These are phyloP conservation scores for Epizoanthus fatuus DNA, from an alignment of 92 coral and sea anemone species.

Conservation along the genomic window DNA sequence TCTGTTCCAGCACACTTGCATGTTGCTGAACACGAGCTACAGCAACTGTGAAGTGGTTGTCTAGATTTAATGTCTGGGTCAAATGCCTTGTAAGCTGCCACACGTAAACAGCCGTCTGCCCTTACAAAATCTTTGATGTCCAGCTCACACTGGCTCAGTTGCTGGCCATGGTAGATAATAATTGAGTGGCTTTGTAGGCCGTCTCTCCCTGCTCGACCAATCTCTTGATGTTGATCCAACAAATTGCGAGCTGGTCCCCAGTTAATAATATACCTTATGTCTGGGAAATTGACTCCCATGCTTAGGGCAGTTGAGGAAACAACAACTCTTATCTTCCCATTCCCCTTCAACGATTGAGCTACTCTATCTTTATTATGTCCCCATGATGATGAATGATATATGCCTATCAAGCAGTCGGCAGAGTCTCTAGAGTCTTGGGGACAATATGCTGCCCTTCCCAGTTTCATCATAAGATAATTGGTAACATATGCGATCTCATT, in stretches of 20 bases:
- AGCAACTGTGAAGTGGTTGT: constrained; percentile 41
- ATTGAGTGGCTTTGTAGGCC: constrained; percentile 15
- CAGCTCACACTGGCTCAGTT: constrained; percentile 39
- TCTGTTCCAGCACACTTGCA: constrained; percentile 44
- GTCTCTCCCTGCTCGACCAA: constrained; percentile 59
- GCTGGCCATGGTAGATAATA: constrained; percentile 54
- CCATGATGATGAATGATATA: constrained; percentile 52
- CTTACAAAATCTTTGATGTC: constrained; percentile 42
- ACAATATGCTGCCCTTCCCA: constrained; percentile 56
- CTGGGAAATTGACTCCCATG: constrained; percentile 62
- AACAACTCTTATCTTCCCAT: constrained; percentile 51
- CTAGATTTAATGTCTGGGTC: constrained; percentile 33
- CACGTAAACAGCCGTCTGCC: constrained; percentile 42
- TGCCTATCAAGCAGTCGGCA: constrained; percentile 46
- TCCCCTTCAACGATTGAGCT: constrained; percentile 15
- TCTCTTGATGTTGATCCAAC: constrained; percentile 60
- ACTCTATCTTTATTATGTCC: constrained; percentile 23
- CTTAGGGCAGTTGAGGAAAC: constrained; percentile 64
- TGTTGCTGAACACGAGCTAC: constrained; percentile 4
- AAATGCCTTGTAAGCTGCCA: constrained; percentile 32
- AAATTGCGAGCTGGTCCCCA: constrained; percentile 57
- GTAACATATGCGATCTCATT: constrained; percentile 61
- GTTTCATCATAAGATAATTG: constrained; percentile 62
- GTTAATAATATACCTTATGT: constrained; percentile 41
- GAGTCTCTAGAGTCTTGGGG: constrained; percentile 4